Evolutionary conservation across 1,140 invertebrate genomes (phyloP).

Genomic region (Hetaerina americana): DNA sequence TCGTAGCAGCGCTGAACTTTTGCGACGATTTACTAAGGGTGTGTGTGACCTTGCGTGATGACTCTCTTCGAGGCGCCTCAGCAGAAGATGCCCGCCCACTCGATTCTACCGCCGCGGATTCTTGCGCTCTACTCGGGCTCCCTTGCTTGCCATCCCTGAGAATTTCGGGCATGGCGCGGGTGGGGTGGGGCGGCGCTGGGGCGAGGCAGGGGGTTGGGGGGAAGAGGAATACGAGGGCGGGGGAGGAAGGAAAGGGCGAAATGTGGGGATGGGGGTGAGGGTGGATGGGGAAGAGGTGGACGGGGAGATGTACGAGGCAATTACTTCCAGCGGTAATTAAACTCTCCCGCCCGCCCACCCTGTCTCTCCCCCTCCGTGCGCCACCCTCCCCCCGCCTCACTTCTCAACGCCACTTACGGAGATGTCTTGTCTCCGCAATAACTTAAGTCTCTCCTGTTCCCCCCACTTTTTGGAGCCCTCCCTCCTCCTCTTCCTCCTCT

Average conservation of each 20-base stretch:
- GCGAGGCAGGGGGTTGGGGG: background rate
- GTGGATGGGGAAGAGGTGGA: background rate
- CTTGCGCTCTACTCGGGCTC: no score
- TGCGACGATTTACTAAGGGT: no score
- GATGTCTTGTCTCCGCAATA: background rate
- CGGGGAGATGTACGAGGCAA: background rate
- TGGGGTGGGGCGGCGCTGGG: no score
- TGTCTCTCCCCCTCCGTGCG: background rate
- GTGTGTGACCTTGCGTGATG: no score
- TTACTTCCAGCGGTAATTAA: background rate
- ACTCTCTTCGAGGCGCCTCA: no score
- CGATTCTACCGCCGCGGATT: no score
- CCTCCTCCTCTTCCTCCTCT: background rate
- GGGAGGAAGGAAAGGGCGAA: background rate
- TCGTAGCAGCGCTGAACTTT: no score
- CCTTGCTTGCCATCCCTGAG: no score
- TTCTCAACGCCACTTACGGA: background rate
- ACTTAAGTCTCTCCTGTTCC: background rate
- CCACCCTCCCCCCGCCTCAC: background rate
- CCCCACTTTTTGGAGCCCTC: background rate
- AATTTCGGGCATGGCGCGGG: no score
- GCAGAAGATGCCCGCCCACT: no score
- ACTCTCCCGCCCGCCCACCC: background rate
- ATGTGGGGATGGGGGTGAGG: background rate
- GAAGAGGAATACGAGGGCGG: background rate